These are phyloP conservation scores for Brachyalestes nurse DNA, from an alignment of 2,797 vertebrate species.

Conservation along the genomic window DNA sequence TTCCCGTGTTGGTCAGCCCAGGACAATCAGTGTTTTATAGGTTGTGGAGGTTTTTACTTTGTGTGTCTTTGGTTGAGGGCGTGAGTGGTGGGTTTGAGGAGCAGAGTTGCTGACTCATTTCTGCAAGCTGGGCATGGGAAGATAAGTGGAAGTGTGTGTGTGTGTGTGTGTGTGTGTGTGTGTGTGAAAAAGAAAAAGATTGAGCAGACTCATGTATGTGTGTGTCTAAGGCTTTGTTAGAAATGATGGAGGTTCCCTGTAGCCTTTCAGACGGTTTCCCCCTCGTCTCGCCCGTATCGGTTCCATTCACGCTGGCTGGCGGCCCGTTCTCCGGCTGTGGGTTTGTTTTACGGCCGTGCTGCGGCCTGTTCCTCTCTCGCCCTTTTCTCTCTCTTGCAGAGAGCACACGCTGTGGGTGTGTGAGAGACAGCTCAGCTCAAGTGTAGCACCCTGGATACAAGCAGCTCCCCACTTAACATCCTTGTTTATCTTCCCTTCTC, in stretches of 20 bases:
- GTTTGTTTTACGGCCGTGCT: constrained; percentile 40
- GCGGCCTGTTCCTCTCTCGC: background rate
- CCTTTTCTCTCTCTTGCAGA: constrained; percentile 19
- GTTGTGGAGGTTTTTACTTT: constrained; percentile 1
- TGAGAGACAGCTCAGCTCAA: constrained; percentile 38
- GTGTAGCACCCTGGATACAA: constrained; percentile 22
- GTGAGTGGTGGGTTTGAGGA: constrained; percentile 61
- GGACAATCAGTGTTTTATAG: background rate
- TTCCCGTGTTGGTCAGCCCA: background rate
- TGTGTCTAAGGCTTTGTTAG: constrained; percentile 8
- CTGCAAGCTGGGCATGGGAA: constrained; percentile 55
- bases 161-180: constrained; percentile 48
- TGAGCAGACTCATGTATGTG: background rate
- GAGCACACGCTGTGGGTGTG: constrained; percentile 23
- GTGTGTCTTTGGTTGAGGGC: constrained; percentile 16
- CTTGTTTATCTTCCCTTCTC: constrained; percentile 35
- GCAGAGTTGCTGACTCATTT: constrained; percentile 74
- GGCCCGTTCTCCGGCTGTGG: constrained; percentile 43
- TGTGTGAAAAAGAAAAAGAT: background rate
- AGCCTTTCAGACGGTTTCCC: constrained; percentile 27
- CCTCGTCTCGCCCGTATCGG: constrained; percentile 43
- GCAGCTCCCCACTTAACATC: background rate
- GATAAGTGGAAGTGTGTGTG: constrained; percentile 57
- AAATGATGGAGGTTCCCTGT: constrained; percentile 43
- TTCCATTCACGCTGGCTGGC: constrained; percentile 50